Evolutionary conservation across 2,888 invertebrate genomes (phyloP), one percentile per base, ranked within the genome.

Genomic region (Emesis furor): DNA sequence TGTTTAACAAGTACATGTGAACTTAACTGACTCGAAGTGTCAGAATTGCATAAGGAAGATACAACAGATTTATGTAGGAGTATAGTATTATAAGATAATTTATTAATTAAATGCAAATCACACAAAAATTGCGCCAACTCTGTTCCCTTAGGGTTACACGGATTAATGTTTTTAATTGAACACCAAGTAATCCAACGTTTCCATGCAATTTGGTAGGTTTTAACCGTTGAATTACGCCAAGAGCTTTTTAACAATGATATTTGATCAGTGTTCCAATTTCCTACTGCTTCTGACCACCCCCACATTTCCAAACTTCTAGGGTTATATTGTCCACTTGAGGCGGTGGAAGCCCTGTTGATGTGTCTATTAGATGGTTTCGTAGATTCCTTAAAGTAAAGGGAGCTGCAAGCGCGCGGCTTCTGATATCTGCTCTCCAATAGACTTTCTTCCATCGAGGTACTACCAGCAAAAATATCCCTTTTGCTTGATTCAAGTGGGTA

Each of bases 231-330:
- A 7, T 46, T 37, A 24, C 82, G 75, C 84, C 79, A 84, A 5
- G 77, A 68, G 0, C 46, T 65, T 71, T 75, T 62, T 65, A 76
- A 14, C 14, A 80, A 55, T 0, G 42, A 10, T 42, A 68, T 12
- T 24, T 76, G 79, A 51, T 75, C 51, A 12, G 24, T 3, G 30
- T 30, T 76, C 80, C 76, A 76, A 1, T n/a, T 24, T 2, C 24
- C 24, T 32, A 76, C 14, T 55, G 39, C 17, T 24, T 76, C 55
- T 67, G 75, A 59, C 89, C 89, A 88, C 85, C 88, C 87, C 72
- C 85, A 79, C 88, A 73, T 79, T 51, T 82, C 88, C 88, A 90
- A 30, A 79, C 85, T 77, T 83, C 78, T 73, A 90, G 79, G 30
- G 1, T 6, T 7, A 89, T 39, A 1, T 83, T 8, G 12, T 85